These are phyloP conservation scores for Parapsyche elsis DNA, from an alignment of 1,140 invertebrate genomes.

Conservation along the genomic window DNA sequence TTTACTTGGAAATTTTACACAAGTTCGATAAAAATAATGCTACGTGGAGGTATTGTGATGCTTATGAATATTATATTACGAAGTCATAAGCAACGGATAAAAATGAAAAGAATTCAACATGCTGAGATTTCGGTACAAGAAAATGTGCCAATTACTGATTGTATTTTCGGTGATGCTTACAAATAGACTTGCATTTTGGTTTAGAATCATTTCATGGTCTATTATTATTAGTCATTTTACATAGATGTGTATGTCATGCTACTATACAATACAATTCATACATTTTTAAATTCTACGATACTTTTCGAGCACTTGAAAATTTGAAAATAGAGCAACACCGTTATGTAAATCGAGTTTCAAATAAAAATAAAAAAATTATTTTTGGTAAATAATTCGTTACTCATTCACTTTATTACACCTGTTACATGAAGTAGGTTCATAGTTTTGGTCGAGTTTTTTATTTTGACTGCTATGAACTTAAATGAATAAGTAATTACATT, in stretches of 20 bases:
- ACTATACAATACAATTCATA: background rate
- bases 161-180: constrained; percentile 26
- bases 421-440: background rate
- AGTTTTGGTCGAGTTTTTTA: background rate
- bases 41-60: background rate
- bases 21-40: constrained; percentile 3
- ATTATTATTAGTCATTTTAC: constrained; percentile 21
- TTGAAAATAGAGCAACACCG: background rate
- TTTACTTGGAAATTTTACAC: constrained; percentile 8
- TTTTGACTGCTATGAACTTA: background rate
- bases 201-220: constrained; percentile 17
- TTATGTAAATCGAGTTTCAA: background rate
- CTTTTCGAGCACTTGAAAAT: background rate
- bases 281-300: constrained; percentile 19
- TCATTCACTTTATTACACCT: background rate
- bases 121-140: constrained; percentile 37
- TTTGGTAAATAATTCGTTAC: constrained; percentile 8
- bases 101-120: constrained; percentile 2
- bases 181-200: constrained; percentile 11
- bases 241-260: background rate
- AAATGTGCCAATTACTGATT: constrained; percentile 30
- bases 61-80: background rate
- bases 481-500: too few relatives aligned
- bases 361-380: constrained; percentile 19
- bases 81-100: background rate